phyloP scores from a whole-genome alignment of 2,797 vertebrate genomes.

The Enoplosus armatus region DNA sequence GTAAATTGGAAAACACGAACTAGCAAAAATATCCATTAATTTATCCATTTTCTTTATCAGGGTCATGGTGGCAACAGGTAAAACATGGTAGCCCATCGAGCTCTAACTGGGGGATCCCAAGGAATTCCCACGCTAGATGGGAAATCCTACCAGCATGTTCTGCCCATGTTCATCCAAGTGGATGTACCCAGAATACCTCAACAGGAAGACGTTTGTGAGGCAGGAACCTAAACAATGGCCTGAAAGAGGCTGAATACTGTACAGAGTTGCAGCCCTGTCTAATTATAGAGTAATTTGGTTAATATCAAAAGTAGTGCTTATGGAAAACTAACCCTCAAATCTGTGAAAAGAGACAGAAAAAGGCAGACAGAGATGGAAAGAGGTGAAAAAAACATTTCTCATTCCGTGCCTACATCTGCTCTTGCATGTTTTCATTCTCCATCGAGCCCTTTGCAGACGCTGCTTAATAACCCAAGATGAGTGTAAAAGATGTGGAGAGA shows the following conservation, averaged over 20 bases:
- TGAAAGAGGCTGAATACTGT: not conserved
- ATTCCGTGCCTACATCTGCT: not conserved
- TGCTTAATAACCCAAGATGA: conserved; percentile 31
- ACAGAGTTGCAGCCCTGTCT: not conserved
- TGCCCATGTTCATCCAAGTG: not conserved
- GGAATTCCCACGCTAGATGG: not conserved
- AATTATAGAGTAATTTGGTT: not conserved
- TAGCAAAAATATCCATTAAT: conserved; percentile 2
- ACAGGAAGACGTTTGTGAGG: no score
- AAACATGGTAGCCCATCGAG: not conserved
- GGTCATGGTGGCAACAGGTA: conserved; percentile 4
- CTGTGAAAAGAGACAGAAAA: not conserved
- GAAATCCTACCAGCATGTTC: conserved; percentile 9
- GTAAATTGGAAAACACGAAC: conserved; percentile 2
- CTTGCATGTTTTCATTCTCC: conserved; percentile 17
- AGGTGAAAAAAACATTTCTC: not conserved
- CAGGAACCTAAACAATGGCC: conserved; percentile 4
- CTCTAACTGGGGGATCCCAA: not conserved
- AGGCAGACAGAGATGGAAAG: not conserved
- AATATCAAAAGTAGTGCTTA: not conserved
- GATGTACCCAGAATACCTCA: not conserved
- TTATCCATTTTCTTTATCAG: not conserved
- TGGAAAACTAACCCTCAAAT: conserved; percentile 6
- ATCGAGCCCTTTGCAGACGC: conserved; percentile 37
- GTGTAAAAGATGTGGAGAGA: conserved; percentile 13